Evolutionary conservation across 2,113 vertebrate genomes (phyloP), one percentile per base, ranked within the genome.

Genomic region (Spea bombifrons): DNA sequence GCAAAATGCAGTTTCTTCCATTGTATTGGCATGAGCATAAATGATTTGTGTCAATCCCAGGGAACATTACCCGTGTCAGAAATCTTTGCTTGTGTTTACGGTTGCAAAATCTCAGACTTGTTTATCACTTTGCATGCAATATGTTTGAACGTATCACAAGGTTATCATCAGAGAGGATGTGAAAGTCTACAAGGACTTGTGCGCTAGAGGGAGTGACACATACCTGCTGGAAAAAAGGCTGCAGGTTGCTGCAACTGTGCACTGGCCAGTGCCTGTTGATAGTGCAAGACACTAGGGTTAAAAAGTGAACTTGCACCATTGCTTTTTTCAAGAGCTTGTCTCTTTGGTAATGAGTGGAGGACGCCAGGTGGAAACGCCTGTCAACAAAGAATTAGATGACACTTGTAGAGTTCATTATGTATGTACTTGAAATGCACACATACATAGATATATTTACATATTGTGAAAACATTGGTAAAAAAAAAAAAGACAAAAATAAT

Each of bases 301-400:
- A 99, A 98, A 87, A 98, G 90, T 71, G 95, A 89, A 86, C 91
- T 94, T 76, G 94, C 92, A 78, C 95, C 95, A 83, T 95, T 97
- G 91, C 91, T 96, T 90, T 99, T 99, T 90, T 99, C 97, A 83
- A 99, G 93, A 83, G 97, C 96, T 91, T 88, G 95, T 95, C 97
- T 97, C 96, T 99, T 99, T 97, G 97, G 96, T 96, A 99, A 94
- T 71, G 96, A 94, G 84, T 99, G 97, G 87, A 99, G 94, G 89
- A 97, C 90, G 86, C 96, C 94, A 55, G 96, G 95, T 86, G 97
- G 97, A 87, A 99, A 99, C 77, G 94, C 96, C 97, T 99, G 83
- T 5, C 77, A 86, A 87, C 45, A 83, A 88, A 86, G 83, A 85
- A 88, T 75, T 78, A 83, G 83, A 88, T 73, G 89, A 82, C 73